Conservation (phyloP, 2,888 invertebrate species). For the Urechis unicinctus region DNA sequence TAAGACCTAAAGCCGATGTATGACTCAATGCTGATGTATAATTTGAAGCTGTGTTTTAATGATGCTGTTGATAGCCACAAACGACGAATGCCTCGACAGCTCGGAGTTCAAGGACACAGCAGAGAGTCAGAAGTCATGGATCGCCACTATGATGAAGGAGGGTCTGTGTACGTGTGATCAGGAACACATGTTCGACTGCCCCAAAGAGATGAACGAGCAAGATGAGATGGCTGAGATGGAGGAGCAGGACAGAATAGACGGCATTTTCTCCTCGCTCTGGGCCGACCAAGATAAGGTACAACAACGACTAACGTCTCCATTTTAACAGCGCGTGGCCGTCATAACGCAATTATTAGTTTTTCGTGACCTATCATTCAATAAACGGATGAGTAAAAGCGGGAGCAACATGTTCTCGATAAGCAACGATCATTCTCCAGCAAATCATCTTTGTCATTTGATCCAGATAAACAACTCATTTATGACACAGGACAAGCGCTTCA, state of each 20-base stretch:
- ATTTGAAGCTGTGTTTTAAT: not conserved
- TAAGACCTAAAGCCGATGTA: no score
- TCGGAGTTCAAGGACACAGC: conserved; percentile 82
- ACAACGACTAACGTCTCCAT: not conserved
- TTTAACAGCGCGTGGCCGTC: no score
- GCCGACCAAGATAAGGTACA: not conserved
- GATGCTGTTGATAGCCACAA: conserved; percentile 54
- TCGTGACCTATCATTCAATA: not conserved
- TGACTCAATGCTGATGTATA: no score
- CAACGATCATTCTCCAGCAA: no score
- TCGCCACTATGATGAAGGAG: conserved; percentile 72
- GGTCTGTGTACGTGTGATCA: conserved; percentile 85
- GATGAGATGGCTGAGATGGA: not conserved
- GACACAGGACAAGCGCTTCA: conserved; percentile 4
- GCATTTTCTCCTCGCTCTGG: not conserved
- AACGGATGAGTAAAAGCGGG: not conserved
- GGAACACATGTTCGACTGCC: conserved; percentile 89
- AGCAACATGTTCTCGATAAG: no score
- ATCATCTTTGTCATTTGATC: not conserved
- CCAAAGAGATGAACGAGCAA: conserved; percentile 35
- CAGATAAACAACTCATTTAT: not conserved
- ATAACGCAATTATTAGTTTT: not conserved
- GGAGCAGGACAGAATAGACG: conserved; percentile 1
- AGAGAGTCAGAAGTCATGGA: conserved; percentile 83
- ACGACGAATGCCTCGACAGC: conserved; percentile 80